phyloP scores from a whole-genome alignment of 2,888 invertebrate species.

The Seira ritae region DNA sequence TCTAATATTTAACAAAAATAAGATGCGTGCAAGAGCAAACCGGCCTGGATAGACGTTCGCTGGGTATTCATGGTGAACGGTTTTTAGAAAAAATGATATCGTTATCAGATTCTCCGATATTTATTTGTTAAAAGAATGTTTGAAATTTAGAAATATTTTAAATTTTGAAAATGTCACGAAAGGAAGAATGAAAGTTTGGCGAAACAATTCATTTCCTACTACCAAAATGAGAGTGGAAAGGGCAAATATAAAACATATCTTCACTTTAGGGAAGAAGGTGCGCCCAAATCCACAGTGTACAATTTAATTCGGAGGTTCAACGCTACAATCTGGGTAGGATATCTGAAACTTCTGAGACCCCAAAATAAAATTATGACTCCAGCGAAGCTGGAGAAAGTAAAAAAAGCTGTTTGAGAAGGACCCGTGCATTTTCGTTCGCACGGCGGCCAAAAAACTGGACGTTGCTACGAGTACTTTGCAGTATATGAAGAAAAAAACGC shows the following conservation, averaged over 20 bases:
- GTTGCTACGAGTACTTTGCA: not conserved
- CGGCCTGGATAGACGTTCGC: too few relatives aligned
- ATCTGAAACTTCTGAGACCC: not conserved
- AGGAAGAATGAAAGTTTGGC: not conserved
- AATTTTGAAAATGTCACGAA: constrained; percentile 38
- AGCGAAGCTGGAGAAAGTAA: too few relatives aligned
- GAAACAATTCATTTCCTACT: constrained; percentile 24
- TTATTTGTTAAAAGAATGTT: too few relatives aligned
- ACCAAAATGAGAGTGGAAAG: not conserved
- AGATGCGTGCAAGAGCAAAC: constrained; percentile 33
- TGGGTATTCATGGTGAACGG: too few relatives aligned
- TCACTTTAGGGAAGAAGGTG: constrained; percentile 13
- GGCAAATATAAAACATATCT: constrained; percentile 17
- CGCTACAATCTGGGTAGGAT: not conserved
- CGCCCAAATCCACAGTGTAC: not conserved
- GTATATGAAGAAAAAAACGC: constrained; percentile 26
- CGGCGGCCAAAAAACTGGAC: constrained; percentile 26
- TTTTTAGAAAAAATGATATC: too few relatives aligned
- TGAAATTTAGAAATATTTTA: constrained; percentile 37
- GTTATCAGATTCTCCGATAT: too few relatives aligned
- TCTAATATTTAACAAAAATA: too few relatives aligned
- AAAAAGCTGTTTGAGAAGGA: constrained; percentile 15
- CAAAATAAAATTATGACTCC: constrained; percentile 6
- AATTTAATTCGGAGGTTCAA: not conserved
- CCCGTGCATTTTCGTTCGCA: constrained; percentile 5